A percentile compares a stretch with the other conserved stretches of the same genome.
phyloP scores from a whole-genome alignment of 2,113 vertebrate species.

The Hippocampus comes region DNA sequence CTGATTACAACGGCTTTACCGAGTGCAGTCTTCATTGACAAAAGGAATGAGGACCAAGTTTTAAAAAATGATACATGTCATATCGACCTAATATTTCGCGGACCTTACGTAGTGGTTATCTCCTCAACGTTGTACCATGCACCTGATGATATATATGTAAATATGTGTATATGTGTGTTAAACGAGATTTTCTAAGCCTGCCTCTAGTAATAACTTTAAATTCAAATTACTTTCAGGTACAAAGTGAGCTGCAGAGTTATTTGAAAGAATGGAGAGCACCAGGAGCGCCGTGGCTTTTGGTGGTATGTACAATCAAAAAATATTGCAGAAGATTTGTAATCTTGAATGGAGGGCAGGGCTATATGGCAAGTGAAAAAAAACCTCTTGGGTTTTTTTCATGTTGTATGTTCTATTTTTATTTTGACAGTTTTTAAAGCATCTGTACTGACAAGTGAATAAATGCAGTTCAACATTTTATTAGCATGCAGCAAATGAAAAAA shows the following conservation, averaged over 20 bases:
- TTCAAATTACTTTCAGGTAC: constrained; percentile 12
- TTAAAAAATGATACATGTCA: neutral
- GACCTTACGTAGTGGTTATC: neutral
- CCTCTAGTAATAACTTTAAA: neutral
- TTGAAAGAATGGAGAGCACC: constrained; percentile 29
- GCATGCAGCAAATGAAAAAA: too few species aligned
- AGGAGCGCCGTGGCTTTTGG: neutral
- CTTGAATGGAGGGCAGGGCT: neutral
- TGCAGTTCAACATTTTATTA: too few species aligned
- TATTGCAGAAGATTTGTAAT: neutral
- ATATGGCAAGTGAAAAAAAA: too few species aligned
- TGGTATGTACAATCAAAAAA: constrained; percentile 30
- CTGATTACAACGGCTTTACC: neutral
- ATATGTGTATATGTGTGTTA: neutral
- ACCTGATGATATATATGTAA: too few species aligned
- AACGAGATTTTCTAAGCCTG: neutral
- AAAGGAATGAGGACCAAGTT: neutral
- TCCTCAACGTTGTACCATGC: too few species aligned
- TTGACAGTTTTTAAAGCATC: too few species aligned
- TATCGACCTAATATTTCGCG: too few species aligned
- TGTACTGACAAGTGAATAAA: too few species aligned
- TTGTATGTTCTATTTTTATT: too few species aligned
- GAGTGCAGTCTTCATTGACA: neutral
- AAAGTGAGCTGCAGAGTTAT: constrained; percentile 1
- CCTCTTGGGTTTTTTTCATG: too few species aligned